phyloP scores from a whole-genome alignment of 2,797 vertebrate species.

The Mormyrops attenuatus region DNA sequence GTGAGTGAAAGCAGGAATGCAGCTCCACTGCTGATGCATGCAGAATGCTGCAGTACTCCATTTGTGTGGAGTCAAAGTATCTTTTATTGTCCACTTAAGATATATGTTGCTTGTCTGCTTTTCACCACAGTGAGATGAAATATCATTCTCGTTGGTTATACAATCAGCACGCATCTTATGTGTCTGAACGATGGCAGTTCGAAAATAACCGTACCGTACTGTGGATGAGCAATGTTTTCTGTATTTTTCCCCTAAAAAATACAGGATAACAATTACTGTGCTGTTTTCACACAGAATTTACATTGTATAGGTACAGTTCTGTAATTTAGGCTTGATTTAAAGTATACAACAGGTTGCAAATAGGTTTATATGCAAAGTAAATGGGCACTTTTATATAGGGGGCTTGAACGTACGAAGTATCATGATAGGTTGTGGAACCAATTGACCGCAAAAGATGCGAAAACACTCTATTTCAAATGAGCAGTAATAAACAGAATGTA shows the following conservation, averaged over 20 bases:
- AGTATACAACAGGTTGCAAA: not conserved
- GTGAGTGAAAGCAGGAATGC: not conserved
- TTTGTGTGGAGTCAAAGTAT: not conserved
- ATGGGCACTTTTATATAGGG: not conserved
- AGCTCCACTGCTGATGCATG: not conserved
- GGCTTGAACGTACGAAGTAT: not conserved
- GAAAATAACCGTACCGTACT: not conserved
- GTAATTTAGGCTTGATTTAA: not conserved
- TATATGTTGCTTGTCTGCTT: not conserved
- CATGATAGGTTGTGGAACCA: not conserved
- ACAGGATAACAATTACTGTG: not conserved
- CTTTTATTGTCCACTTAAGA: not conserved
- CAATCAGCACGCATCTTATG: not conserved
- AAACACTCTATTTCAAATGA: not conserved
- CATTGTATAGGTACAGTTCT: not conserved
- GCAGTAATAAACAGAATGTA: not conserved
- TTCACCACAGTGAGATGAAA: not conserved
- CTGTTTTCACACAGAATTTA: not conserved
- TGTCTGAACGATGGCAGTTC: not conserved
- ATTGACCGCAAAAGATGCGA: not conserved
- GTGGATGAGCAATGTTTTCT: not conserved
- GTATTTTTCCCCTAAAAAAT: not conserved
- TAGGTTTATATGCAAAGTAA: not conserved
- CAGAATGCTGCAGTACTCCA: not conserved
- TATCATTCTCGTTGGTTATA: not conserved